Conservation (phyloP, 1,140 invertebrate species). For the Drosophila simulans region DNA sequence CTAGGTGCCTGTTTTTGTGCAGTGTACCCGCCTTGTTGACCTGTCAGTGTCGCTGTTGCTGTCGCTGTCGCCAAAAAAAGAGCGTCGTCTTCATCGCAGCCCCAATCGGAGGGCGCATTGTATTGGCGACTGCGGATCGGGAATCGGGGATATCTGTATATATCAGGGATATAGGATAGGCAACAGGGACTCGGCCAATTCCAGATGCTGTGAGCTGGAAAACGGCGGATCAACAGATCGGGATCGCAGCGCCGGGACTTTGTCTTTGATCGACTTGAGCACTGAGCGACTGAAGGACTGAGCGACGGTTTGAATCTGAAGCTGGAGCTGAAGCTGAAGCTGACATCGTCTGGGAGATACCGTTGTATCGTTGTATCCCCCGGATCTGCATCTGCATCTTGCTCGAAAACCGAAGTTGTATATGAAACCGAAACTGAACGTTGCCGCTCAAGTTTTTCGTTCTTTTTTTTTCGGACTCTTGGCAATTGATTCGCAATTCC, state of each 20-base stretch:
- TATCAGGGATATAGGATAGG: slow-evolving; percentile 8
- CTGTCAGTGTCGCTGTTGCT: slow-evolving; percentile 65
- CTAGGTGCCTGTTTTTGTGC: too few species aligned
- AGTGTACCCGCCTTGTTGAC: slow-evolving; percentile 14
- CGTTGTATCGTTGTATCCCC: slow-evolving; percentile 32
- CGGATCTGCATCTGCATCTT: slow-evolving; percentile 33
- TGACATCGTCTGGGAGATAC: slow-evolving; percentile 32
- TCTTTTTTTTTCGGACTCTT: slow-evolving; percentile 7
- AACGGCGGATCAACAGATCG: slow-evolving; percentile 37
- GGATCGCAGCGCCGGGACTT: slow-evolving; percentile 58
- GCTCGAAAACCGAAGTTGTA: slow-evolving; percentile 1
- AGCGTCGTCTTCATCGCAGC: slow-evolving; percentile 72
- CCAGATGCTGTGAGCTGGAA: slow-evolving; percentile 43
- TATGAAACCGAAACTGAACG: slow-evolving; percentile 16
- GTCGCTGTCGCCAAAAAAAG: slow-evolving; percentile 57
- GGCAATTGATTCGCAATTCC: slow-evolving; percentile 81
- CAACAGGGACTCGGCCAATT: slow-evolving; percentile 4
- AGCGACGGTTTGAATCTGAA: slow-evolving; percentile 13
- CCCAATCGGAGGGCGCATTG: slow-evolving; percentile 48
- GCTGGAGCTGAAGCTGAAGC: not conserved
- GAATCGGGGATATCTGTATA: slow-evolving; percentile 10
- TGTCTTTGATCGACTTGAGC: slow-evolving; percentile 71
- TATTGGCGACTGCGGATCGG: slow-evolving; percentile 18
- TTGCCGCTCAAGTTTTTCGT: not conserved
- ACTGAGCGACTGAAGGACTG: slow-evolving; percentile 39